Conservation (phyloP, 2,888 invertebrate species). For the Xestobium rufovillosum region DNA sequence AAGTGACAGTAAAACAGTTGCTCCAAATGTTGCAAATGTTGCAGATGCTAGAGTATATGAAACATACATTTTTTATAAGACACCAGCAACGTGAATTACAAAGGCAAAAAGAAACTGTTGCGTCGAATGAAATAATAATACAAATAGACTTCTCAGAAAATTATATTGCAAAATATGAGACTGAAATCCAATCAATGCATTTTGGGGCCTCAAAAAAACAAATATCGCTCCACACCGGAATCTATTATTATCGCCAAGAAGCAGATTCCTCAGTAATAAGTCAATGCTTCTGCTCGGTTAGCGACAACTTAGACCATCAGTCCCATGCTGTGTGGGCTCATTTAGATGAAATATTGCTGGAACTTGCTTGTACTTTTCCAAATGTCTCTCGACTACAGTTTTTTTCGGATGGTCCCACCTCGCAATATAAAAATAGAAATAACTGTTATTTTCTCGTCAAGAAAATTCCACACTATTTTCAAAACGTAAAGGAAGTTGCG, state of each 20-base stretch:
- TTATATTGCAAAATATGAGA: slow-evolving; percentile 11
- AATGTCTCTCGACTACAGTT: slow-evolving; percentile 8
- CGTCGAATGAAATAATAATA: slow-evolving; percentile 10
- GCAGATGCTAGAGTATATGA: slow-evolving; percentile 5
- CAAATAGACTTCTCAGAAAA: slow-evolving; percentile 18
- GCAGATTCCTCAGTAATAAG: slow-evolving; percentile 4
- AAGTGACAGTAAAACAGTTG: slow-evolving; percentile 3
- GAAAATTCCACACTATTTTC: slow-evolving; percentile 5
- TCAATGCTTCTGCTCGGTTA: slow-evolving; percentile 13
- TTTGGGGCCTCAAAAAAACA: slow-evolving; percentile 15
- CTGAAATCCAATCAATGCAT: slow-evolving; percentile 15
- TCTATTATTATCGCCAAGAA: slow-evolving; percentile 8
- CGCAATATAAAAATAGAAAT: slow-evolving; percentile 13
- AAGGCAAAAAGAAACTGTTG: slow-evolving; percentile 2
- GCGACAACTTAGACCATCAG: slow-evolving; percentile 16
- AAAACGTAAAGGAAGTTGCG: slow-evolving; percentile 4
- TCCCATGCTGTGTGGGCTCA: slow-evolving; percentile 14
- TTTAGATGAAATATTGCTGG: slow-evolving; percentile 8
- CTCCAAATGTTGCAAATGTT: slow-evolving; percentile 4
- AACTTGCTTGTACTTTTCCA: slow-evolving; percentile 6
- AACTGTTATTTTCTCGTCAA: slow-evolving; percentile 9
- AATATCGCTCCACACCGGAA: too few relatives aligned
- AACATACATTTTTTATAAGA: slow-evolving; percentile 8
- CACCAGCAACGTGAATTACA: slow-evolving; percentile 10
- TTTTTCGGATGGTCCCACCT: slow-evolving; percentile 17